Percentiles rank a stretch among this genome's conserved stretches.
Evolutionary conservation across 2,797 vertebrate species (phyloP).

Genomic region (Diplodus puntazzo): DNA sequence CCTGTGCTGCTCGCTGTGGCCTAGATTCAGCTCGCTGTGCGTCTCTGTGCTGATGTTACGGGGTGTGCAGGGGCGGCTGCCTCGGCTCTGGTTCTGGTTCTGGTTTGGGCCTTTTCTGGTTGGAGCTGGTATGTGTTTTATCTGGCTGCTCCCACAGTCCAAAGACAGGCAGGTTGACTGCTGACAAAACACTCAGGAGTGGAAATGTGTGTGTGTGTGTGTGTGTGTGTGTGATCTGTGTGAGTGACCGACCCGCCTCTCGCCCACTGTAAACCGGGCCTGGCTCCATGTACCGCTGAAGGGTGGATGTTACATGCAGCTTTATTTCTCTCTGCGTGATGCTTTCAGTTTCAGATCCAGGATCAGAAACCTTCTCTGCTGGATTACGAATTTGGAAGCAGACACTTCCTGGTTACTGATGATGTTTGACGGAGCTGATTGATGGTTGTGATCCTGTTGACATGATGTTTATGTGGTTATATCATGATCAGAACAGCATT

Average conservation of each 20-base stretch:
- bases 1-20: not conserved
- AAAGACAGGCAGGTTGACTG: not conserved
- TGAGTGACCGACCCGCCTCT: not conserved
- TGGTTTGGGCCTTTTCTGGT: not conserved
- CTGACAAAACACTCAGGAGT: not conserved
- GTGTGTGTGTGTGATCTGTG: not conserved
- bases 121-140: not conserved
- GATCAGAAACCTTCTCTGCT: slow-evolving; percentile 13
- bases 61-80: not conserved
- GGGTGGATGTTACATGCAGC: slow-evolving; percentile 9
- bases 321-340: not conserved
- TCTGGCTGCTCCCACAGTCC: not conserved
- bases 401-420: too few relatives aligned
- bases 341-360: not conserved
- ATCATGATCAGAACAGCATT: too few relatives aligned
- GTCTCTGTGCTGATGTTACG: not conserved
- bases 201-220: too few relatives aligned
- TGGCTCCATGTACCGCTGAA: not conserved
- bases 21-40: not conserved
- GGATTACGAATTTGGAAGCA: not conserved
- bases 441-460: too few relatives aligned
- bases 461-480: too few relatives aligned
- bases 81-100: too few relatives aligned
- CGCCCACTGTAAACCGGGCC: too few relatives aligned
- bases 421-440: not conserved